phyloP scores from a whole-genome alignment of 2,797 vertebrate genomes.

The Bucorvus abyssinicus region DNA sequence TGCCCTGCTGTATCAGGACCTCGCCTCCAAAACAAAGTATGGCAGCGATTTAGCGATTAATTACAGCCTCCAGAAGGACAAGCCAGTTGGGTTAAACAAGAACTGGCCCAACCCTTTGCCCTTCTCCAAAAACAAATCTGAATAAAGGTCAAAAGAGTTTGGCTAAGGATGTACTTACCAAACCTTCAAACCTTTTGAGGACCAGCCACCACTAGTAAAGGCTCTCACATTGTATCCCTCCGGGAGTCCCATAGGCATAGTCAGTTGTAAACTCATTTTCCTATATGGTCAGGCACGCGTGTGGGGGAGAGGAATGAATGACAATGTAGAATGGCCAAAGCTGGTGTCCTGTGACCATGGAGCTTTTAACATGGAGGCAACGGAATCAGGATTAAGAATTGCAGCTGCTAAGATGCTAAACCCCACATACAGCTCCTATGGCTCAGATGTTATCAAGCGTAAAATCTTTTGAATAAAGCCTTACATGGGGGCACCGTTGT shows the following conservation, averaged over 20 bases:
- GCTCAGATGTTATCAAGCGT: conserved; percentile 69
- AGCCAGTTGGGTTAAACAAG: conserved; percentile 58
- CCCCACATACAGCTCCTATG: conserved; percentile 57
- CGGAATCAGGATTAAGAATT: conserved; percentile 71
- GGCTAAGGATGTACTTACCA: conserved; percentile 64
- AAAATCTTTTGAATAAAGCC: conserved; percentile 70
- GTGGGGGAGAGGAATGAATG: conserved; percentile 51
- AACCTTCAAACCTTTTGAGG: conserved; percentile 52
- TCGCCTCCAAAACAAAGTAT: conserved; percentile 42
- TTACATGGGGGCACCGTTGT: conserved; percentile 67
- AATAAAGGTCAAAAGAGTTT: conserved; percentile 70
- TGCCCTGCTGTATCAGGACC: neutral
- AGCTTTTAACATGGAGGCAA: conserved; percentile 70
- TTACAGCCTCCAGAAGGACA: conserved; percentile 34
- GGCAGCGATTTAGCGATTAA: conserved; percentile 52
- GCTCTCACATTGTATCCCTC: neutral
- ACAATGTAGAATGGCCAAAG: conserved; percentile 47
- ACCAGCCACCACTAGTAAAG: conserved; percentile 30
- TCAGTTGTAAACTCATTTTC: conserved; percentile 30
- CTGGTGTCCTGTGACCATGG: conserved; percentile 57
- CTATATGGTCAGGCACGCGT: conserved; percentile 45
- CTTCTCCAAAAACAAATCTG: conserved; percentile 50
- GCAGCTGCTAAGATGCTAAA: conserved; percentile 74
- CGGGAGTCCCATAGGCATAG: neutral
- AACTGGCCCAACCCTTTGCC: conserved; percentile 61